Evolutionary conservation across 2,797 vertebrate species (phyloP).

Genomic region (Mus caroli): DNA sequence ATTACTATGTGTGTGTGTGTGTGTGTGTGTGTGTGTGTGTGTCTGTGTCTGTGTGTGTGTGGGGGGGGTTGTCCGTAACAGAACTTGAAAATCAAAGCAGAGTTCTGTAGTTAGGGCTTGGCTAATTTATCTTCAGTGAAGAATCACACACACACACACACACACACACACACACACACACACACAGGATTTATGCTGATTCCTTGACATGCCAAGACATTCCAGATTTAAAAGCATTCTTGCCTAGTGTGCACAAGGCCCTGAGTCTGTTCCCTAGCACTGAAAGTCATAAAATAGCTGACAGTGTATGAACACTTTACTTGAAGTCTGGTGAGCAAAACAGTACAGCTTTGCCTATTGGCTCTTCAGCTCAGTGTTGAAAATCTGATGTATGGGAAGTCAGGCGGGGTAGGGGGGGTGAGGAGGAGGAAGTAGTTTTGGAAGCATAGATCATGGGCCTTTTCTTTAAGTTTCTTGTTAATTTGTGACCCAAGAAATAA

Average conservation of each 20-base stretch:
- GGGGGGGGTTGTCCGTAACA: neutral
- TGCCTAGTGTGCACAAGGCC: neutral
- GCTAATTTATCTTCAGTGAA: neutral
- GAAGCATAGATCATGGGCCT: neutral
- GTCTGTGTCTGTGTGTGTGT: no score
- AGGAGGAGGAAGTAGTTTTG: neutral
- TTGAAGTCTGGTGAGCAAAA: conserved; percentile 4
- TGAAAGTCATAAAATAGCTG: neutral
- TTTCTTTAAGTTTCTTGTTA: neutral
- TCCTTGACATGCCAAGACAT: neutral
- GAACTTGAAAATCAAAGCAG: conserved; percentile 41
- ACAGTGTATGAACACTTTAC: neutral
- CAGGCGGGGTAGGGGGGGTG: no score
- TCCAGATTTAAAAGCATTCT: conserved; percentile 49
- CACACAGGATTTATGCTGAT: neutral
- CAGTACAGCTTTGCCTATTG: neutral
- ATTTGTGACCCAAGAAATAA: conserved; percentile 3
- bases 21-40: neutral
- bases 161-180: no score
- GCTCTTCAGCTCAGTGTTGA: neutral
- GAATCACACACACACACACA: neutral
- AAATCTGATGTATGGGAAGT: neutral
- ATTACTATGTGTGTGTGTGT: neutral
- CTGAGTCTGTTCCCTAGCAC: neutral
- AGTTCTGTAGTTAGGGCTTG: neutral